Base-by-base conservation (phyloP, 1,140 invertebrate genomes). In the Mamestra configurata region DNA sequence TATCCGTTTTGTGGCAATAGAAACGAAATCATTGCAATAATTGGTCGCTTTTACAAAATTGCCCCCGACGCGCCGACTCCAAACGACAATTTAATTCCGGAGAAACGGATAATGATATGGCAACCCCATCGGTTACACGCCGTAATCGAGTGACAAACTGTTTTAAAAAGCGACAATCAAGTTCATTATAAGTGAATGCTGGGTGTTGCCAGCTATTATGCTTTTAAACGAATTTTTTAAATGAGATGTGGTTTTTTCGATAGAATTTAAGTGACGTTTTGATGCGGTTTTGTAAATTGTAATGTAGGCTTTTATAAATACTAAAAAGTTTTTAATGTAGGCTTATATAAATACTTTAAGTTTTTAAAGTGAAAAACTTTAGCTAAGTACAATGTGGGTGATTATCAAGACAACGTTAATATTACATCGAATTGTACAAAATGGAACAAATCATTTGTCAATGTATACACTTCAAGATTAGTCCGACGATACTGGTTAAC, bases 61-160 rank as follows among this genome's bases (percentile, higher is more conserved):
- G 84, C 87, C 83, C 83, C 81, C 80, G 79, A 84, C 88, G 80
- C 81, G 83, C 66, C 66, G 66, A 46, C 40, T 79, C 84, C 86
- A 92, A 94, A 93, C 88, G 92, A 91, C 91, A 85, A 86, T 92
- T 40, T 77, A 77, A 77, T 77, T 77, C 84, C 84, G 84, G 71
- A 83, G 88, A 90, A 90, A 84, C 59, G 82, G 83, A 86, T 92
- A 94, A 93, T 92, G 86, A 90, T 83, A 93, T 85, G 88, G 83
- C 86, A 84, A 87, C 86, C 85, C 85, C 83, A 79, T 73, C 87
- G 84, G 86, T 94, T 93, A 88, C 86, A 88, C 86, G 87, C 79
- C 76, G 88, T 93, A 93, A 94, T 90, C 89, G 88, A 92, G 91
- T 92, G 92, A 95, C 92, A 94, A 95, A 93, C 88, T 88, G 82